Conservation (phyloP, 2,888 invertebrate genomes). For the Chelonus formosanus region DNA sequence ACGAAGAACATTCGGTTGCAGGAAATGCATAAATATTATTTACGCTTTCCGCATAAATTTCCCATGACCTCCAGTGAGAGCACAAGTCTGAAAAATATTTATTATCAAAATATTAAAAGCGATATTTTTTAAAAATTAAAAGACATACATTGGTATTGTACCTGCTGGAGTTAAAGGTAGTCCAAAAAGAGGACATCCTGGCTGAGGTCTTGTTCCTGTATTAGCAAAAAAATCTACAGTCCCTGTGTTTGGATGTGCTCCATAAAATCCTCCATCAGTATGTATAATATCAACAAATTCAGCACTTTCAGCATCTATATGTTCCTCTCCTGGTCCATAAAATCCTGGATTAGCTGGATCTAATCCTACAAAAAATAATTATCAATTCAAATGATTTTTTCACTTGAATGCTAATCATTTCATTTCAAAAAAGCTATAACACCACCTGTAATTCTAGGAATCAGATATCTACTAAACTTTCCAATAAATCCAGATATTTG, state of each 20-base stretch:
- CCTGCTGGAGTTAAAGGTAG: constrained; percentile 37
- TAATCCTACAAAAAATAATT: constrained; percentile 41
- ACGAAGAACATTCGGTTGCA: constrained; percentile 41
- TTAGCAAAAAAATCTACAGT: constrained; percentile 53
- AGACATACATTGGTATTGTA: constrained; percentile 29
- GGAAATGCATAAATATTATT: constrained; percentile 38
- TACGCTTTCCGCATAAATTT: constrained; percentile 44
- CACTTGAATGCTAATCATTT: too few species aligned
- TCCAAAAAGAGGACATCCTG: constrained; percentile 47
- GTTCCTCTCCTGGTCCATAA: constrained; percentile 45
- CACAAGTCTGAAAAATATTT: constrained; percentile 40
- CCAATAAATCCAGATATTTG: constrained; percentile 49
- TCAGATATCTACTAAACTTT: constrained; percentile 35
- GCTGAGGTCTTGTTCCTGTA: constrained; percentile 50
- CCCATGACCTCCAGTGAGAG: constrained; percentile 46
- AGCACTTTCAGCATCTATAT: constrained; percentile 45
- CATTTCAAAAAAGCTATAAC: too few species aligned
- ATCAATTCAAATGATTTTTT: too few species aligned
- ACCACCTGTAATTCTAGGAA: constrained; percentile 51
- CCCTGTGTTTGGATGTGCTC: constrained; percentile 45
- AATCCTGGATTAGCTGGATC: constrained; percentile 54
- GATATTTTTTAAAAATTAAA: not conserved
- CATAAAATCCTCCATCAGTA: constrained; percentile 52
- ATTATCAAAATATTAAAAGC: not conserved
- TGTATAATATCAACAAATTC: constrained; percentile 50